These are phyloP conservation scores for Hemistola chrysoprasaria DNA, from an alignment of 2,888 invertebrate genomes.

Conservation along the genomic window DNA sequence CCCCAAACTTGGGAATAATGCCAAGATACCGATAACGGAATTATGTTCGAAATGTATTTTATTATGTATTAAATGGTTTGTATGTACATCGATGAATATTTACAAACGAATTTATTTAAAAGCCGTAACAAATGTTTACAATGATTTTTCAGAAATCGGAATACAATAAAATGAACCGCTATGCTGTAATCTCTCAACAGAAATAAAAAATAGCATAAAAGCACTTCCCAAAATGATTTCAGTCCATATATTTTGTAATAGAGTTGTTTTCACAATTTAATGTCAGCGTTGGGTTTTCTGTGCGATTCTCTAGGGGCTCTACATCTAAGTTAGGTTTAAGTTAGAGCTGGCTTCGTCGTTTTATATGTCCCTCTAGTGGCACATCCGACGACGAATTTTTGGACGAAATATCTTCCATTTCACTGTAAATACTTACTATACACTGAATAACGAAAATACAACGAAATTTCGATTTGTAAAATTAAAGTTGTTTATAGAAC, in stretches of 20 bases:
- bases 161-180: no score
- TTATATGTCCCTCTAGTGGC: constrained; percentile 60
- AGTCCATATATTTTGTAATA: constrained; percentile 37
- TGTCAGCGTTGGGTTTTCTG: constrained; percentile 52
- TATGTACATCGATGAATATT: no score
- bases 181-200: background rate
- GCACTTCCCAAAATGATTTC: constrained; percentile 33
- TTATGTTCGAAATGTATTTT: no score
- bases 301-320: constrained; percentile 51
- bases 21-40: background rate
- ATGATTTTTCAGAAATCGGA: no score
- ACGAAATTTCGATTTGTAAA: constrained; percentile 19
- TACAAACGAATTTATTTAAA: no score
- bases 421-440: constrained; percentile 35
- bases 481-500: constrained; percentile 20
- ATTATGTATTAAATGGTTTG: no score
- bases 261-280: constrained; percentile 49
- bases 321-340: constrained; percentile 67
- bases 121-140: no score
- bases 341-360: constrained; percentile 55
- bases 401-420: constrained; percentile 40
- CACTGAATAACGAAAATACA: constrained; percentile 20
- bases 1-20: constrained; percentile 27
- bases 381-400: constrained; percentile 50
- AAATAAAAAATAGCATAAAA: constrained; percentile 3